phyloP scores from a whole-genome alignment of 2,888 invertebrate genomes.

The Nasonia oneida region DNA sequence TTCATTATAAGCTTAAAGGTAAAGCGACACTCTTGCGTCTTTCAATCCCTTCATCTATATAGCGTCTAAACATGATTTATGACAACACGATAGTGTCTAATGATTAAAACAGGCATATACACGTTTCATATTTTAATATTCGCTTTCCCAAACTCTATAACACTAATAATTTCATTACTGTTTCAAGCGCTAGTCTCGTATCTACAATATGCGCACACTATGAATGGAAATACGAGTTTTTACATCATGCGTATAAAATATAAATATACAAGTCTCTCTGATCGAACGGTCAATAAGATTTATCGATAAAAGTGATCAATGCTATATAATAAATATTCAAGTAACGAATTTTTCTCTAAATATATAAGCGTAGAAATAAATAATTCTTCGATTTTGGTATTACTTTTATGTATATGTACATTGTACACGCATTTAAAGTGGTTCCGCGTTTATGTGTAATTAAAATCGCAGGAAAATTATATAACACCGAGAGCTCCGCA shows the following conservation, averaged over 20 bases:
- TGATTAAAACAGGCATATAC: neutral
- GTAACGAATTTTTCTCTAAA: neutral
- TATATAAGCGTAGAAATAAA: constrained; percentile 45
- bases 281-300: too few species aligned
- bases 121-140: constrained; percentile 3
- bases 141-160: neutral
- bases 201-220: neutral
- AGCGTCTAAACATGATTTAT: neutral
- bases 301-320: neutral
- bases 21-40: neutral
- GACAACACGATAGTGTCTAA: neutral
- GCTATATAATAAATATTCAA: neutral
- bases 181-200: constrained; percentile 15
- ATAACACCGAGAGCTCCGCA: too few species aligned
- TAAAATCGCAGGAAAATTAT: too few species aligned
- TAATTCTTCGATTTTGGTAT: constrained; percentile 59
- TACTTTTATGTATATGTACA: constrained; percentile 56
- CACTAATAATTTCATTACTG: constrained; percentile 49
- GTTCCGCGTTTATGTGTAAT: constrained; percentile 12
- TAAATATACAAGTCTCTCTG: neutral
- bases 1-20: neutral
- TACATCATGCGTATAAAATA: neutral
- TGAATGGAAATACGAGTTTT: constrained; percentile 33
- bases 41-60: neutral
- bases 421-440: constrained; percentile 48